phyloP scores from a whole-genome alignment of 2,888 invertebrate species.

The Saturnia japonica region DNA sequence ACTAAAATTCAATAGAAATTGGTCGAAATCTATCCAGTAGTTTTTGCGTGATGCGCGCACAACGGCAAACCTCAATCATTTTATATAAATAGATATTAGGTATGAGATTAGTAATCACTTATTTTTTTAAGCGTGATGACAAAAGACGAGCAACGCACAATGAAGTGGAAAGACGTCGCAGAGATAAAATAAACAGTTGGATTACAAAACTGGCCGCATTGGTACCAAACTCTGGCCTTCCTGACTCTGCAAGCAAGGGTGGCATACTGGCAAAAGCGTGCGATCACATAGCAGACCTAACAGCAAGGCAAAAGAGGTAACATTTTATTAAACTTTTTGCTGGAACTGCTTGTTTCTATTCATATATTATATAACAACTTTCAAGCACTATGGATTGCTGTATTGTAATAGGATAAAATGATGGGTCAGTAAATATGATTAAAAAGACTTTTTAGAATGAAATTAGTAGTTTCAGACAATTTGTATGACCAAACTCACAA shows the following conservation, averaged over 20 bases:
- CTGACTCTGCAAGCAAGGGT: conserved; percentile 91
- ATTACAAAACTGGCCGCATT: conserved; percentile 94
- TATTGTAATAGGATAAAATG: too few species aligned
- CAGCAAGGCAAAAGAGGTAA: conserved; percentile 87
- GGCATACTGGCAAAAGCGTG: conserved; percentile 97
- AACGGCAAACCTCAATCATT: too few species aligned
- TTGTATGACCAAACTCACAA: too few species aligned
- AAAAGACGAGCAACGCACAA: conserved; percentile 96
- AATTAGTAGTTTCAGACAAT: too few species aligned
- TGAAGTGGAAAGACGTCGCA: conserved; percentile 95
- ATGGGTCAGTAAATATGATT: too few species aligned
- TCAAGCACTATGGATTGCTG: too few species aligned
- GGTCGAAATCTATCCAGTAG: too few species aligned
- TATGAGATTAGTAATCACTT: neutral
- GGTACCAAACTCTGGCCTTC: conserved; percentile 88
- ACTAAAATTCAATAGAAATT: too few species aligned
- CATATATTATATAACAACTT: too few species aligned
- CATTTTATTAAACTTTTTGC: neutral
- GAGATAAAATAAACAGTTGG: conserved; percentile 99
- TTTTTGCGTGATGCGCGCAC: too few species aligned
- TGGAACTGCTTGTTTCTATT: neutral
- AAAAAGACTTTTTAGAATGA: too few species aligned
- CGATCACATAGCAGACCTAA: conserved; percentile 94
- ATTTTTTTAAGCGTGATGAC: conserved; percentile 87
- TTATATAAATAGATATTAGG: too few species aligned